A percentile compares a stretch with the other conserved stretches of the same genome.
These are phyloP conservation scores for Drusus annulatus DNA, from an alignment of 1,140 invertebrate genomes.

Conservation along the genomic window DNA sequence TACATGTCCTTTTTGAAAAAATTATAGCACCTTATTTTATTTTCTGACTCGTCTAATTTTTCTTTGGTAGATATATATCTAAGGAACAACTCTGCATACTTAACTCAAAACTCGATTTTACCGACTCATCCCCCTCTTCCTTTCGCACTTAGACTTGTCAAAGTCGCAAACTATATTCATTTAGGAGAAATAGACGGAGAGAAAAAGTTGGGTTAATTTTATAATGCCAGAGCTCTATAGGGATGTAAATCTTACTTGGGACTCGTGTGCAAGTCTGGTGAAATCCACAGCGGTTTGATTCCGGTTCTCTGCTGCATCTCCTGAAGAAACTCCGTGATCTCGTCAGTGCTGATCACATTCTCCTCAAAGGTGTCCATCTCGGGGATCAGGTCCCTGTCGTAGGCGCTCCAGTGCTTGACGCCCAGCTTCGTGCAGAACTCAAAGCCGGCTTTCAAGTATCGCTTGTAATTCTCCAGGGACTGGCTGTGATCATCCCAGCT, in stretches of 20 bases:
- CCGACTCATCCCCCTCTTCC: too few species aligned
- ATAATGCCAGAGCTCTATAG: too few species aligned
- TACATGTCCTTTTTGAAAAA: too few species aligned
- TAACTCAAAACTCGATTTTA: too few species aligned
- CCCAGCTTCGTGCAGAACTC: conserved; percentile 77
- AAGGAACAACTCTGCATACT: too few species aligned
- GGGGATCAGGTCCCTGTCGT: conserved; percentile 73
- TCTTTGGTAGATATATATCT: too few species aligned
- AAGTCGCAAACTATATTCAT: too few species aligned
- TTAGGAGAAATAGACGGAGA: too few species aligned
- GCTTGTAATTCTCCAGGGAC: conserved; percentile 74
- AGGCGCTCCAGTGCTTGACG: conserved; percentile 77
- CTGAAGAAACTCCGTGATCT: conserved; percentile 72
- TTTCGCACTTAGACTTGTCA: too few species aligned
- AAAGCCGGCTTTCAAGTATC: conserved; percentile 75
- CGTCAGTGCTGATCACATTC: conserved; percentile 72
- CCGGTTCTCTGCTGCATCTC: conserved; percentile 73
- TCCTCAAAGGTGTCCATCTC: conserved; percentile 71
- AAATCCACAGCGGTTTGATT: conserved; percentile 76
- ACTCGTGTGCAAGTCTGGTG: conserved; percentile 75
- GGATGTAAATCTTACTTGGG: conserved; percentile 66
- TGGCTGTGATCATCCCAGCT: conserved; percentile 75
- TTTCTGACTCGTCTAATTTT: too few species aligned
- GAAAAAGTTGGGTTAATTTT: too few species aligned
- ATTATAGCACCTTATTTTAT: too few species aligned